phyloP scores from a whole-genome alignment of 64 coral and sea anemone genomes.

The Acropora yongei region DNA sequence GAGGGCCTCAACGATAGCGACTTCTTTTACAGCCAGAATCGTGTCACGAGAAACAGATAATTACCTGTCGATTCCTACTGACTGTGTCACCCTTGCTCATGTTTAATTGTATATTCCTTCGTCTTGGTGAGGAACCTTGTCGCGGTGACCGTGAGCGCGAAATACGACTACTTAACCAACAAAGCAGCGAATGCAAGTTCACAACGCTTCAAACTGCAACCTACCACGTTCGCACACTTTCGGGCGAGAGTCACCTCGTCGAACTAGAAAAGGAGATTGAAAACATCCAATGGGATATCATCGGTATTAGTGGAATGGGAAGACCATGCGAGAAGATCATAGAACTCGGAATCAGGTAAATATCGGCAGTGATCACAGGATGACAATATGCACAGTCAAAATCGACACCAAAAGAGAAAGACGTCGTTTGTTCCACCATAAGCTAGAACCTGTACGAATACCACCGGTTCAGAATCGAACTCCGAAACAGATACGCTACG shows the following conservation, averaged over 20 bases:
- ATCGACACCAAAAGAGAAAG: conserved; percentile 27
- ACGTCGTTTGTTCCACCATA: conserved; percentile 1
- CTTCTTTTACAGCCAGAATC: too few species aligned
- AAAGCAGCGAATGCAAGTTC: neutral
- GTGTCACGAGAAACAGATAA: too few species aligned
- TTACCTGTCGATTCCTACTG: too few species aligned
- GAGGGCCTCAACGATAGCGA: too few species aligned
- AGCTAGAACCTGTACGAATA: neutral
- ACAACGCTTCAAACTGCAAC: neutral
- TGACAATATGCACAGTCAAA: conserved; percentile 2
- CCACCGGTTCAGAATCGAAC: conserved; percentile 6
- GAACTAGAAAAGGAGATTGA: neutral
- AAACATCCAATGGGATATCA: neutral
- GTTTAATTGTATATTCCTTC: neutral
- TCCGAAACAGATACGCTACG: neutral
- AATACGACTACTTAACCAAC: neutral
- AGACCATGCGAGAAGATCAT: neutral
- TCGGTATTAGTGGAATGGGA: conserved; percentile 1
- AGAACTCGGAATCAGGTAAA: neutral
- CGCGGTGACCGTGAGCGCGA: neutral
- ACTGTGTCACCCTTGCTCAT: too few species aligned
- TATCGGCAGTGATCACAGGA: conserved; percentile 19
- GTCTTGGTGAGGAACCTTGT: neutral
- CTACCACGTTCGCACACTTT: neutral
- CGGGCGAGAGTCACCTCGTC: neutral